A percentile compares a stretch with the other conserved stretches of the same genome.
phyloP scores from a whole-genome alignment of 1,140 invertebrate genomes.

The Lanistes nyassanus region DNA sequence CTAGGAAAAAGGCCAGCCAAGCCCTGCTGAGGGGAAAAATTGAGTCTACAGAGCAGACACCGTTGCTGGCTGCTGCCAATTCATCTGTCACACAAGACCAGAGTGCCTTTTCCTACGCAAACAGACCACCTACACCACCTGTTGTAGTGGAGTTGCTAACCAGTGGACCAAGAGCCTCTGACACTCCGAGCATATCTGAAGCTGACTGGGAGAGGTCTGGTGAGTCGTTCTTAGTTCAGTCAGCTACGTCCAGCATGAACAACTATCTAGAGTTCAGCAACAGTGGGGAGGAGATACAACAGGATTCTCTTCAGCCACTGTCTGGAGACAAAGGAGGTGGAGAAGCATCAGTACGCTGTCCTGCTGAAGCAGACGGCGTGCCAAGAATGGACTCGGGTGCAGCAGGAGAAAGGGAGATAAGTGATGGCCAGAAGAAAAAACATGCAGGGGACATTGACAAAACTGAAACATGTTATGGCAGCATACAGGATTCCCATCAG shows the following conservation, averaged over 20 bases:
- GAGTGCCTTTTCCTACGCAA: background rate
- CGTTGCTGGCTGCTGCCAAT: conserved; percentile 31
- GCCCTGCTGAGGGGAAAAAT: conserved; percentile 23
- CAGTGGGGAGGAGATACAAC: conserved; percentile 24
- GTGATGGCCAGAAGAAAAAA: no score
- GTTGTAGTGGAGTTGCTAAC: background rate
- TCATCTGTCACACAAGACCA: background rate
- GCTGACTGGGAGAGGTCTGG: conserved; percentile 36
- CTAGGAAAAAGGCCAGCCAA: conserved; percentile 32
- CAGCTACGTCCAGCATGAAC: conserved; percentile 43
- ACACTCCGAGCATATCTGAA: conserved; percentile 2
- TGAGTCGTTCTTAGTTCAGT: conserved; percentile 31
- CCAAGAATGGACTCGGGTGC: background rate
- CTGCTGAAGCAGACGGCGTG: no score
- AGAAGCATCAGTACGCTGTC: no score
- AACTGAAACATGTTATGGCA: no score
- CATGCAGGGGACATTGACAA: no score
- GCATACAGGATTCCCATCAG: no score
- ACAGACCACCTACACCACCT: background rate
- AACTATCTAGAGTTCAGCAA: conserved; percentile 47
- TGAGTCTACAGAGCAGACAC: conserved; percentile 35
- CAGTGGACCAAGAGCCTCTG: conserved; percentile 4
- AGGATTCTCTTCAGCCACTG: background rate
- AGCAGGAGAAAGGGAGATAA: background rate
- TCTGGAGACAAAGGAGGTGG: background rate